Evolutionary conservation across 2,797 vertebrate genomes (phyloP).

Genomic region (Adelosebastes latens): DNA sequence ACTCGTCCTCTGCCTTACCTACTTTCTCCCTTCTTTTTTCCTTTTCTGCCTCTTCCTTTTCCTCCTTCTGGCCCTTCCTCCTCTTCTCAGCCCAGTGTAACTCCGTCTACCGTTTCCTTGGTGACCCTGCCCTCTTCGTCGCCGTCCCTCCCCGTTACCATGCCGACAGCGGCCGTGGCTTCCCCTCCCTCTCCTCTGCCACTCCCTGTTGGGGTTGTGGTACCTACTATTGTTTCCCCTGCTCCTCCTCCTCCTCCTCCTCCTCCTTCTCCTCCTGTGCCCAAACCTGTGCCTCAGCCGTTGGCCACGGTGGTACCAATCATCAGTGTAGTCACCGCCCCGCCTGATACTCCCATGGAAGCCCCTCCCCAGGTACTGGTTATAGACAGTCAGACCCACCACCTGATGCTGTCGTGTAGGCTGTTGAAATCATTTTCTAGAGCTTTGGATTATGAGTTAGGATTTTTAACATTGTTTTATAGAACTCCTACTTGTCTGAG

Average conservation of each 20-base stretch:
- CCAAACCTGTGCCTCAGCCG: constrained; percentile 85
- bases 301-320: constrained; percentile 89
- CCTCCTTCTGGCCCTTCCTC: constrained; percentile 74
- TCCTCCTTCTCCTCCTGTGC: constrained; percentile 67
- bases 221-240: constrained; percentile 62
- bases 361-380: constrained; percentile 89
- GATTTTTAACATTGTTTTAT: neutral
- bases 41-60: constrained; percentile 44
- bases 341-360: constrained; percentile 87
- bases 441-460: neutral
- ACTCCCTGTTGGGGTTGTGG: constrained; percentile 53
- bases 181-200: constrained; percentile 75
- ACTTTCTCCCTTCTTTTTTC: constrained; percentile 15
- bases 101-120: constrained; percentile 76
- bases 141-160: constrained; percentile 80
- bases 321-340: constrained; percentile 89
- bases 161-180: constrained; percentile 83
- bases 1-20: constrained; percentile 11
- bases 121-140: constrained; percentile 80
- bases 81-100: constrained; percentile 73
- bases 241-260: constrained; percentile 65
- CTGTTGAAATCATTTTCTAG: neutral
- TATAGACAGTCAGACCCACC: constrained; percentile 27
- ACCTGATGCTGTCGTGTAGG: neutral
- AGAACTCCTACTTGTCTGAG: neutral